These are phyloP conservation scores for Podargus strigoides DNA, from an alignment of 2,797 vertebrate genomes.

Conservation along the genomic window DNA sequence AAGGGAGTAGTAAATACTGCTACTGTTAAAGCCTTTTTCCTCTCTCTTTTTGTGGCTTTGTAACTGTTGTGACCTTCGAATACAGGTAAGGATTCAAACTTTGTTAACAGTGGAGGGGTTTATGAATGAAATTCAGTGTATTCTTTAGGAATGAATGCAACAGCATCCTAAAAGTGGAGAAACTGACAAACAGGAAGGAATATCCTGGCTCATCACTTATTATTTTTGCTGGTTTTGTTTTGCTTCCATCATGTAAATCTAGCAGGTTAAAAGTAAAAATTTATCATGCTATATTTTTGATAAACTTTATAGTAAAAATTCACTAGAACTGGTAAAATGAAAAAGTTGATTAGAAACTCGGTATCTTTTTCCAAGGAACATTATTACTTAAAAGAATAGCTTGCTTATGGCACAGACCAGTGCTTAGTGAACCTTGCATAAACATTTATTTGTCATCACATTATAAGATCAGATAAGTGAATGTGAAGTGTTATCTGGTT, in stretches of 20 bases:
- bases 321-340: neutral
- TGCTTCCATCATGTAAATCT: neutral
- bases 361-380: neutral
- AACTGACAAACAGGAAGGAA: neutral
- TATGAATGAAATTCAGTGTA: neutral
- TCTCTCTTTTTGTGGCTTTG: neutral
- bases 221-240: neutral
- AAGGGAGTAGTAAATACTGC: neutral
- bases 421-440: neutral
- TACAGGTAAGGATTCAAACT: neutral
- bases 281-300: neutral
- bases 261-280: neutral
- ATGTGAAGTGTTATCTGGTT: neutral
- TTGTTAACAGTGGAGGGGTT: neutral
- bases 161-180: neutral
- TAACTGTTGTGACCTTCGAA: neutral
- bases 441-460: neutral
- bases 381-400: neutral
- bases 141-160: neutral
- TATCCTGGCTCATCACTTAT: neutral
- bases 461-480: neutral
- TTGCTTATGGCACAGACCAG: neutral
- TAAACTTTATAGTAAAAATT: neutral
- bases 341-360: neutral
- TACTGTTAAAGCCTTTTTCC: neutral